Conservation (phyloP, 2,888 invertebrate species). For the Invenusta paracnida region DNA sequence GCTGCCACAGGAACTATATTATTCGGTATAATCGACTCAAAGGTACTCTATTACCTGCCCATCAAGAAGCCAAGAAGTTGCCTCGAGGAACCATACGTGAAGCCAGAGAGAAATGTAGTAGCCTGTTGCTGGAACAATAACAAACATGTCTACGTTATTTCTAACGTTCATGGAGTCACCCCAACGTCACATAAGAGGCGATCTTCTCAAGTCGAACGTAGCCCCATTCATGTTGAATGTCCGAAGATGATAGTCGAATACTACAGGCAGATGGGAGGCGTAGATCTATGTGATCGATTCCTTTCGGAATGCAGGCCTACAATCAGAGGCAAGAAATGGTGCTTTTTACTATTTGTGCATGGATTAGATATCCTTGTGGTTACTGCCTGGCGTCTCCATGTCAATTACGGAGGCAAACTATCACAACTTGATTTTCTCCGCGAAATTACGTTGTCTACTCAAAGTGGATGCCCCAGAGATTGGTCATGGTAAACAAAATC, state of each 20-base stretch:
- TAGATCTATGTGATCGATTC: neutral
- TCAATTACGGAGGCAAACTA: conserved; percentile 17
- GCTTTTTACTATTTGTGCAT: neutral
- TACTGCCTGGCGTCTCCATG: neutral
- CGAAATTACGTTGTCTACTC: neutral
- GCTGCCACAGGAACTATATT: neutral
- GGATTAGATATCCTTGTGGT: neutral
- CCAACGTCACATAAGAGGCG: neutral
- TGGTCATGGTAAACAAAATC: neutral
- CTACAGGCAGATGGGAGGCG: neutral
- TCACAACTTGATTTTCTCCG: conserved; percentile 4
- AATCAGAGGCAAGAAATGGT: neutral
- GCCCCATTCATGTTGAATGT: neutral
- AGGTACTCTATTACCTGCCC: neutral
- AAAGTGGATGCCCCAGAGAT: neutral
- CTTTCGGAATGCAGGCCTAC: neutral
- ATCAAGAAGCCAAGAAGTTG: neutral
- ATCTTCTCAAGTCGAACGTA: neutral
- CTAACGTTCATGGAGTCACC: conserved; percentile 7
- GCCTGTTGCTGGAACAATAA: conserved; percentile 1
- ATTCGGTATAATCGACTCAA: neutral
- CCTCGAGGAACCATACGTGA: neutral
- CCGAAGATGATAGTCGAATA: neutral
- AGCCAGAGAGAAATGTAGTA: neutral
- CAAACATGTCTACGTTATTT: neutral